Percentiles rank a stretch among this genome's conserved stretches.
Evolutionary conservation across 35 echinoderm and acorn worm genomes (phyloP).

Genomic region (Holothuria glaberrima): DNA sequence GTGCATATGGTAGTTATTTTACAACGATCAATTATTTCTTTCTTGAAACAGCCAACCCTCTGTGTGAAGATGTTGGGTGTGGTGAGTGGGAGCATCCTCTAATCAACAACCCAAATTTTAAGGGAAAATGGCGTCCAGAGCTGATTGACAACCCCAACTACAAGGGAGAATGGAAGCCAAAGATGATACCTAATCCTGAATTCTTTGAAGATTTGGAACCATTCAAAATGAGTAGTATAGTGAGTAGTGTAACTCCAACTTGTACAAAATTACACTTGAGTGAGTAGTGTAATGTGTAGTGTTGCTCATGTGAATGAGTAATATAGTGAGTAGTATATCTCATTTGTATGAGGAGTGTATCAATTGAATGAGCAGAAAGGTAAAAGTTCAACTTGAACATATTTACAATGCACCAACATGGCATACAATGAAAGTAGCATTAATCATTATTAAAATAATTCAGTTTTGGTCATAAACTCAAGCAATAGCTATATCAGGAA

Average conservation of each 20-base stretch:
- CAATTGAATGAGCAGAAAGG: too few species aligned
- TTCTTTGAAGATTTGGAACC: slow-evolving; percentile 99
- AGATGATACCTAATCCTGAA: slow-evolving; percentile 89
- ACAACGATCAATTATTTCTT: too few species aligned
- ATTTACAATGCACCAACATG: too few species aligned
- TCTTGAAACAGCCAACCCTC: slow-evolving; percentile 68
- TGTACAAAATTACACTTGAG: not conserved
- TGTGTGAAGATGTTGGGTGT: slow-evolving; percentile 93
- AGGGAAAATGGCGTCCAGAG: slow-evolving; percentile 94
- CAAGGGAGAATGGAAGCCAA: slow-evolving; percentile 89
- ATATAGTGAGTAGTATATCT: not conserved
- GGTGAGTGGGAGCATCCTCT: slow-evolving; percentile 86
- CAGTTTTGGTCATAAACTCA: too few species aligned
- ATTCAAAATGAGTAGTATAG: slow-evolving; percentile 93
- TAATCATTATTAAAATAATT: too few species aligned
- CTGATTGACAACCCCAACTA: slow-evolving; percentile 91
- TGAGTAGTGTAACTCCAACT: slow-evolving; percentile 55
- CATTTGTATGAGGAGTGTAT: too few species aligned
- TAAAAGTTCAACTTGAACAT: too few species aligned
- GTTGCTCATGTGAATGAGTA: not conserved
- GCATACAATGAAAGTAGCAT: too few species aligned
- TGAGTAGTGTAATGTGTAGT: not conserved
- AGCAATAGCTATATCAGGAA: too few species aligned
- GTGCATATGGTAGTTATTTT: too few species aligned
- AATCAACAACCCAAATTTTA: slow-evolving; percentile 90